These are phyloP conservation scores for Aramus guarauna DNA, from an alignment of 2,113 vertebrate genomes.

Conservation along the genomic window DNA sequence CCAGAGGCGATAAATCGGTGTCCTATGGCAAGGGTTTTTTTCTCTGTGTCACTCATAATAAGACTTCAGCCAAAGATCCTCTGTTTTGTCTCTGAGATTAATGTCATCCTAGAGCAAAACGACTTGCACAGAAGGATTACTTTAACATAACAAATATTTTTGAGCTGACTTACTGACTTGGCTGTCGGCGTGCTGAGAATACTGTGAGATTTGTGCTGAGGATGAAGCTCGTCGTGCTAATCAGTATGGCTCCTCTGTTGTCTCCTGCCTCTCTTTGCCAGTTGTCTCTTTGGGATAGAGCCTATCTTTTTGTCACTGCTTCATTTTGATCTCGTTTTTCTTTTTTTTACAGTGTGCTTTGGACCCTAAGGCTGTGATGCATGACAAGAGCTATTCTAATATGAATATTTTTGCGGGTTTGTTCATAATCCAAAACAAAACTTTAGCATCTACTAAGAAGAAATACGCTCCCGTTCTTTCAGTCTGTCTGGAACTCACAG, in stretches of 20 bases:
- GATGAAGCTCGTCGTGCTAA: not conserved
- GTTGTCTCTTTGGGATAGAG: not conserved
- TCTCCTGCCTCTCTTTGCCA: not conserved
- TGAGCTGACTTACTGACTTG: not conserved
- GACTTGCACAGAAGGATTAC: not conserved
- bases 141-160: constrained; percentile 25
- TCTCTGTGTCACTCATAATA: not conserved
- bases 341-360: not conserved
- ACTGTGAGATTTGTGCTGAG: not conserved
- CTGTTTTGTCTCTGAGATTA: not conserved
- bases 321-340: not conserved
- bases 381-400: not conserved
- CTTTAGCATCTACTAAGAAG: not conserved
- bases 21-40: not conserved
- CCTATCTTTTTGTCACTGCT: not conserved
- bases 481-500: not conserved
- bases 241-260: not conserved
- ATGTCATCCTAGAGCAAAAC: not conserved
- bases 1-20: not conserved
- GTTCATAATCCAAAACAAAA: not conserved
- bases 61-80: not conserved
- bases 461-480: not conserved
- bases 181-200: not conserved
- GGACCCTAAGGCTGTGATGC: not conserved
- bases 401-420: not conserved